A percentile compares a stretch with the other conserved stretches of the same genome.
phyloP scores from a whole-genome alignment of 2,797 vertebrate genomes.

The Neosilurus hyrtlii region DNA sequence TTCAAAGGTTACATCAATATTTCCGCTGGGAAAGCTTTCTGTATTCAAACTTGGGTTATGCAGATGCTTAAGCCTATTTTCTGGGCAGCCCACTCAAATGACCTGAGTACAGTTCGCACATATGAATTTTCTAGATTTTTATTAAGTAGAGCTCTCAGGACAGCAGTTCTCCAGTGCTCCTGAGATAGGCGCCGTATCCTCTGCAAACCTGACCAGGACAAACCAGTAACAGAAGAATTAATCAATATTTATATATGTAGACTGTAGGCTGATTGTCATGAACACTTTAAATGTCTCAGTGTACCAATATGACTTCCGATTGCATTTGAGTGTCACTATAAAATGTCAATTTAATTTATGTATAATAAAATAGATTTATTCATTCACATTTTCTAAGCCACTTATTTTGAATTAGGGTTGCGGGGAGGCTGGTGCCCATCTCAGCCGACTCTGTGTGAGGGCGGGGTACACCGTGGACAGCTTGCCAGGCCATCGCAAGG shows the following conservation, averaged over 20 bases:
- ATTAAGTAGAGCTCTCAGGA: not conserved
- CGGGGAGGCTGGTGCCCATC: no score
- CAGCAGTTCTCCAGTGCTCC: not conserved
- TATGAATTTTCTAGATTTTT: not conserved
- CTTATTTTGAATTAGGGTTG: no score
- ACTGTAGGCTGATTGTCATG: not conserved
- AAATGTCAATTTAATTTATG: not conserved
- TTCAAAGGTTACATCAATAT: not conserved
- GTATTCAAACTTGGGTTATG: not conserved
- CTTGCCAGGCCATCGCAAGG: no score
- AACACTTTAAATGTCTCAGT: not conserved
- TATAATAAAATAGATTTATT: not conserved
- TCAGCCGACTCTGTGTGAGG: no score
- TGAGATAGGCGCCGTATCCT: not conserved
- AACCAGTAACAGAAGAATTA: not conserved
- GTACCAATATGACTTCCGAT: not conserved
- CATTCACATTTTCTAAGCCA: not conserved
- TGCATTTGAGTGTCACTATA: not conserved
- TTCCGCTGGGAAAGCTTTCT: not conserved
- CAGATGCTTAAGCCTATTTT: not conserved
- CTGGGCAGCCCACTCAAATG: not conserved
- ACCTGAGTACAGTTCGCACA: not conserved
- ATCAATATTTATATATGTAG: not conserved
- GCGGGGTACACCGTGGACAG: no score
- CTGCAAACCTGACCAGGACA: not conserved